Evolutionary conservation across 2,113 vertebrate species (phyloP).

Genomic region (Callospermophilus lateralis): DNA sequence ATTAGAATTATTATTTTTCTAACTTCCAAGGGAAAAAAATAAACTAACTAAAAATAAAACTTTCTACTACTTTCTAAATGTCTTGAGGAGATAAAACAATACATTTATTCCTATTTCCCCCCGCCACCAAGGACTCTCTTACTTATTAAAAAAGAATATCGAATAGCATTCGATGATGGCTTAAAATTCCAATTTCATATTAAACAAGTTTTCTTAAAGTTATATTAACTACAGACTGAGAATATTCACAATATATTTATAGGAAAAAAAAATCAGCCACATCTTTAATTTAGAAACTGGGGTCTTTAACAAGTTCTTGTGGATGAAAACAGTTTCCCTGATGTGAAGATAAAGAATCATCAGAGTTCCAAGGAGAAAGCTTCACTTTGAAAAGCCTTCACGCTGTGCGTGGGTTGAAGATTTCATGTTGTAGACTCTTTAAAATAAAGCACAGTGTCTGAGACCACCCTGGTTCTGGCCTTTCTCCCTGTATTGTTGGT

Average conservation of each 20-base stretch:
- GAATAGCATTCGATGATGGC: slow-evolving; percentile 17
- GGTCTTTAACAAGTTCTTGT: slow-evolving; percentile 77
- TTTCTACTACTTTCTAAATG: background rate
- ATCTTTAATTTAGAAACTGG: slow-evolving; percentile 81
- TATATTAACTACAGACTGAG: slow-evolving; percentile 85
- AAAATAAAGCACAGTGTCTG: slow-evolving; percentile 55
- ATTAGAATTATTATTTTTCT: background rate
- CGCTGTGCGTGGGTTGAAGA: background rate
- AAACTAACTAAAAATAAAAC: background rate
- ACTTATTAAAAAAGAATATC: background rate
- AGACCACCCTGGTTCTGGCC: slow-evolving; percentile 82
- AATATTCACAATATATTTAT: slow-evolving; percentile 82
- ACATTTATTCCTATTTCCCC: background rate
- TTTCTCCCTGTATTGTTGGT: slow-evolving; percentile 58
- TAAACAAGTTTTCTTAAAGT: slow-evolving; percentile 86
- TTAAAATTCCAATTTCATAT: slow-evolving; percentile 77
- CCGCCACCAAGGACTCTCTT: background rate
- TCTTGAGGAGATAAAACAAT: background rate
- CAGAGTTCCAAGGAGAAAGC: slow-evolving; percentile 70
- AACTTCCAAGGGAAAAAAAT: background rate
- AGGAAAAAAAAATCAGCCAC: slow-evolving; percentile 77
- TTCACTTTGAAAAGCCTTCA: slow-evolving; percentile 53
- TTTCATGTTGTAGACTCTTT: slow-evolving; percentile 60
- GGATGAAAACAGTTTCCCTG: slow-evolving; percentile 81
- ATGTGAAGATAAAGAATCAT: slow-evolving; percentile 71